Percentiles rank a stretch among this genome's conserved stretches.
phyloP scores from a whole-genome alignment of 2,797 vertebrate genomes.

The Oceanodroma leucorhoa region DNA sequence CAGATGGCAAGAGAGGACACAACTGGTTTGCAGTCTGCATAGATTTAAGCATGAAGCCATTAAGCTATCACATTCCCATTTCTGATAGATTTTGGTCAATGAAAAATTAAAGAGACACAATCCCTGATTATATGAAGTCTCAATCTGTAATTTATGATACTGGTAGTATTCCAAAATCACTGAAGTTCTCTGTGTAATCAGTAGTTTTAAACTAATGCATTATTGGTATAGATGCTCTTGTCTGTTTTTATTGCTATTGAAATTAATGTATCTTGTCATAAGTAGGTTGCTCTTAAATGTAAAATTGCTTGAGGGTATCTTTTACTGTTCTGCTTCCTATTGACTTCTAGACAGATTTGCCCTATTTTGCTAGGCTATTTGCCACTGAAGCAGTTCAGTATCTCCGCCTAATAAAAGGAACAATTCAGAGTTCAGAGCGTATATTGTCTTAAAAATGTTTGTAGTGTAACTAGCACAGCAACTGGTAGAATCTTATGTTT shows the following conservation, averaged over 20 bases:
- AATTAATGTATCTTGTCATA: constrained; percentile 88
- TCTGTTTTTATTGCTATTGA: constrained; percentile 78
- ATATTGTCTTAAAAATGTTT: constrained; percentile 37
- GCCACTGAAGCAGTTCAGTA: constrained; percentile 65
- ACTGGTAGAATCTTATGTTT: not conserved
- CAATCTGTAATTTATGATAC: constrained; percentile 35
- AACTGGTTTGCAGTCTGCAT: constrained; percentile 71
- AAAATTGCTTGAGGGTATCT: constrained; percentile 78
- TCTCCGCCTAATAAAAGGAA: constrained; percentile 70
- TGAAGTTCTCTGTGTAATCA: constrained; percentile 22
- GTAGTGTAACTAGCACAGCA: not conserved
- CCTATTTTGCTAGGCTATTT: constrained; percentile 75
- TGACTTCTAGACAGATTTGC: constrained; percentile 76
- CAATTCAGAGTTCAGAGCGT: constrained; percentile 36
- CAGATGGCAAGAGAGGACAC: constrained; percentile 83
- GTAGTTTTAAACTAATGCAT: constrained; percentile 37
- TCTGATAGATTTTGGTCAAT: constrained; percentile 73
- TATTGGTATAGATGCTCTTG: constrained; percentile 43
- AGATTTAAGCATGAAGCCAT: constrained; percentile 73
- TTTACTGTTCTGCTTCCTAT: constrained; percentile 75
- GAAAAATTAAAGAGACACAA: constrained; percentile 72
- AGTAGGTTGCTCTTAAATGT: constrained; percentile 88
- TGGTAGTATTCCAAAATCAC: constrained; percentile 48
- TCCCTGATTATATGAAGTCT: constrained; percentile 57
- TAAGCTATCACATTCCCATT: constrained; percentile 79